Percentiles rank a stretch among this genome's conserved stretches.
Evolutionary conservation across 2,888 invertebrate species (phyloP).

Genomic region (Acronicta psi): DNA sequence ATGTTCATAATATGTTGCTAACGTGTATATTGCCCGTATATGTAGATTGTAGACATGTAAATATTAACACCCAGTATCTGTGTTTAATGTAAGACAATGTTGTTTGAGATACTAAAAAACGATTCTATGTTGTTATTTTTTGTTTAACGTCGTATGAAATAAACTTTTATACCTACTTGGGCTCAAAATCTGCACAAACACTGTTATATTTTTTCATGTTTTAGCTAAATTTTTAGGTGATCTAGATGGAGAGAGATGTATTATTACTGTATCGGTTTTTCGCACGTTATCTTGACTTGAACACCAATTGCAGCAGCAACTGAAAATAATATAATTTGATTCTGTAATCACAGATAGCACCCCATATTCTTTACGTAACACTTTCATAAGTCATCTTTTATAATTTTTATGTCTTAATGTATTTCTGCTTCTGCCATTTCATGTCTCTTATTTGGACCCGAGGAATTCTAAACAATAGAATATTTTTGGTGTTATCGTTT

Average conservation of each 20-base stretch:
- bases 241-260: constrained; percentile 8
- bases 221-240: constrained; percentile 27
- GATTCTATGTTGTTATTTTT: constrained; percentile 27
- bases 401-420: constrained; percentile 15
- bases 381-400: constrained; percentile 5
- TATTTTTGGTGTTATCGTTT: neutral
- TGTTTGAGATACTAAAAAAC: constrained; percentile 38
- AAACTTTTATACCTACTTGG: constrained; percentile 6
- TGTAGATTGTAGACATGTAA: constrained; percentile 51
- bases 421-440: constrained; percentile 6
- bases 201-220: constrained; percentile 30
- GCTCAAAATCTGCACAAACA: constrained; percentile 25
- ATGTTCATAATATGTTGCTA: constrained; percentile 62
- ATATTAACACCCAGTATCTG: constrained; percentile 56
- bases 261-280: neutral
- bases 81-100: constrained; percentile 32
- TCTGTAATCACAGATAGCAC: constrained; percentile 14
- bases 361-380: constrained; percentile 2
- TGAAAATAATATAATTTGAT: neutral
- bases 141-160: constrained; percentile 17
- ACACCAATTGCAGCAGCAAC: constrained; percentile 21
- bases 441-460: constrained; percentile 10
- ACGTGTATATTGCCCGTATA: constrained; percentile 83
- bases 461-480: too few species aligned
- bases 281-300: constrained; percentile 24